Evolutionary conservation across 2,888 invertebrate genomes (phyloP).

Genomic region (Vandiemenella viatica): DNA sequence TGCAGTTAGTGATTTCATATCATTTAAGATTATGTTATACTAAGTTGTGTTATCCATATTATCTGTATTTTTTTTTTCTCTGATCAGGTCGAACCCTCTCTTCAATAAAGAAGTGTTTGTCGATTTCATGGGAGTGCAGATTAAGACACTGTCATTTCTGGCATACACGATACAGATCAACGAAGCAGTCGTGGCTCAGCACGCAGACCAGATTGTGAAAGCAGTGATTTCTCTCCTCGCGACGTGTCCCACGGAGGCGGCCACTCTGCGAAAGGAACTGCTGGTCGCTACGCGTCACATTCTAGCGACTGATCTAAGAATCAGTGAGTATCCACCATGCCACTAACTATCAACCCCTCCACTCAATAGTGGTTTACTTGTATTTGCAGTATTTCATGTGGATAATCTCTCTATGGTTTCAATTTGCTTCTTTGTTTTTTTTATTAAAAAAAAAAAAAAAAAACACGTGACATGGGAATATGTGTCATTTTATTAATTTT

Average conservation of each 20-base stretch:
- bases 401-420: no score
- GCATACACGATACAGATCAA: slow-evolving; percentile 89
- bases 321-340: slow-evolving; percentile 43
- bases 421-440: no score
- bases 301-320: slow-evolving; percentile 80
- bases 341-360: no score
- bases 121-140: slow-evolving; percentile 97
- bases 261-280: slow-evolving; percentile 82
- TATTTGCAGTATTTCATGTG: no score
- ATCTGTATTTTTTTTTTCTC: no score
- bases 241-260: slow-evolving; percentile 88
- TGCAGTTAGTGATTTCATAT: background rate
- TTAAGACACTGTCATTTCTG: slow-evolving; percentile 89
- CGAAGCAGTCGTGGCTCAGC: slow-evolving; percentile 66
- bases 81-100: slow-evolving; percentile 53
- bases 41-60: no score
- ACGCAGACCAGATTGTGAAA: slow-evolving; percentile 72
- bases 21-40: no score
- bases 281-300: slow-evolving; percentile 92
- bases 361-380: no score
- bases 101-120: slow-evolving; percentile 97
- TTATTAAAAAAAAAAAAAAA: no score
- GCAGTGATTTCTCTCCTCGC: slow-evolving; percentile 82
- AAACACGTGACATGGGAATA: no score
- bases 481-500: no score